phyloP scores from a whole-genome alignment of 2,888 invertebrate species.

The Cryptosula pallasiana region DNA sequence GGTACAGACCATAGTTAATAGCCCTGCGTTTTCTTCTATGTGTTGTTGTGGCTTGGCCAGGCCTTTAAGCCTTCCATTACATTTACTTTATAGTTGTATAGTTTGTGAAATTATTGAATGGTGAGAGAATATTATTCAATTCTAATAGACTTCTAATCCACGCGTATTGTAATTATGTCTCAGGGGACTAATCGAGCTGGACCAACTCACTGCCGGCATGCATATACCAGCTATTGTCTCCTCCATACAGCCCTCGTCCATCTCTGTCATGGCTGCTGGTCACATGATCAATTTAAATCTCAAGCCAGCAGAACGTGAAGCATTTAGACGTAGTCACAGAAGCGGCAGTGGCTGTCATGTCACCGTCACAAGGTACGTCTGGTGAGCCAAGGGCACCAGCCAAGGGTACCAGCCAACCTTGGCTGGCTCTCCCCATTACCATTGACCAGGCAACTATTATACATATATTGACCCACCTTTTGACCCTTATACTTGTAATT shows the following conservation, averaged over 20 bases:
- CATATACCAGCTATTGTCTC: neutral
- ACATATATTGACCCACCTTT: no score
- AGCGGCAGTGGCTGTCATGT: constrained; percentile 15
- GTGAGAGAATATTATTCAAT: no score
- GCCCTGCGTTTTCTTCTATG: neutral
- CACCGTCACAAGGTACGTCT: neutral
- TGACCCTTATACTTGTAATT: no score
- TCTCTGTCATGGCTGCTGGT: constrained; percentile 1
- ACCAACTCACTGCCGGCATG: neutral
- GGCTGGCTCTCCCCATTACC: no score
- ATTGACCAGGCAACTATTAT: no score
- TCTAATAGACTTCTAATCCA: no score
- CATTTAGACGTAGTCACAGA: neutral
- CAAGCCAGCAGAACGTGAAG: neutral
- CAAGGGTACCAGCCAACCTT: no score
- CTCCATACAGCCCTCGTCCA: neutral
- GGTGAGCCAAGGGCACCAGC: no score
- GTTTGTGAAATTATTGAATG: no score
- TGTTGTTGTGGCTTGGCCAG: neutral
- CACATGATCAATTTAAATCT: neutral
- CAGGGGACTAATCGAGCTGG: neutral
- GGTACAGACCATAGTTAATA: neutral
- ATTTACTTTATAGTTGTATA: no score
- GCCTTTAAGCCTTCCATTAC: neutral
- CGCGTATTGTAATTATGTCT: neutral